These are phyloP conservation scores for Tetragnatha montana DNA, from an alignment of 2,888 invertebrate genomes.

Conservation along the genomic window DNA sequence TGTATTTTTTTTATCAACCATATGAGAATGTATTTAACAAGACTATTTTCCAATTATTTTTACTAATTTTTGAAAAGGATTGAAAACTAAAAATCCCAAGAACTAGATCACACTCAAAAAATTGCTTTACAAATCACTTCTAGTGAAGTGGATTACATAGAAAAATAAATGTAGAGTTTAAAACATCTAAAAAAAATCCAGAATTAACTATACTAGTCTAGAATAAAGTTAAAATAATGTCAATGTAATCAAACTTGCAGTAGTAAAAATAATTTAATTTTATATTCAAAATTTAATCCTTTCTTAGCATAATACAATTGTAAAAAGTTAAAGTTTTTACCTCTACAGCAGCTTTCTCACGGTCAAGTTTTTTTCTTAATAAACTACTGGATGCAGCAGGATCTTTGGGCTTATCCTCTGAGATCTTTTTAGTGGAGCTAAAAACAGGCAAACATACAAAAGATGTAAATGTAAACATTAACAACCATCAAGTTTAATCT, in stretches of 20 bases:
- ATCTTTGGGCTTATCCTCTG: slow-evolving; percentile 41
- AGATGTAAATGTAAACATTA: too few relatives aligned
- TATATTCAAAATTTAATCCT: not conserved
- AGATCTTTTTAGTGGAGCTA: slow-evolving; percentile 29
- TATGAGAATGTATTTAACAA: too few relatives aligned
- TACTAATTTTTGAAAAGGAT: too few relatives aligned
- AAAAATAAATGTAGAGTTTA: not conserved
- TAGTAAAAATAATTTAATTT: too few relatives aligned
- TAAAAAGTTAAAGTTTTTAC: slow-evolving; percentile 7
- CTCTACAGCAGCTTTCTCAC: slow-evolving; percentile 51
- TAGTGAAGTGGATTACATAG: not conserved
- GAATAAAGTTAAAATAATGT: not conserved
- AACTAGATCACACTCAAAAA: too few relatives aligned
- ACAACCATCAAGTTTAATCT: too few relatives aligned
- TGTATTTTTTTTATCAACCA: too few relatives aligned
- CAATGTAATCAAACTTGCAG: too few relatives aligned
- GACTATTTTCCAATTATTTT: too few relatives aligned
- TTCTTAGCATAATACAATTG: not conserved
- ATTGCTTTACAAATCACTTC: too few relatives aligned
- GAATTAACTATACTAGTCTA: not conserved
- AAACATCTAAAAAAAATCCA: not conserved
- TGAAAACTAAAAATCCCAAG: too few relatives aligned
- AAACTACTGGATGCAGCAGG: slow-evolving; percentile 43
- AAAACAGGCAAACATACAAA: not conserved
- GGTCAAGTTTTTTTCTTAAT: slow-evolving; percentile 61